Evolutionary conservation across 2,888 invertebrate species (phyloP).

Genomic region (Barypeithes pellucidus): DNA sequence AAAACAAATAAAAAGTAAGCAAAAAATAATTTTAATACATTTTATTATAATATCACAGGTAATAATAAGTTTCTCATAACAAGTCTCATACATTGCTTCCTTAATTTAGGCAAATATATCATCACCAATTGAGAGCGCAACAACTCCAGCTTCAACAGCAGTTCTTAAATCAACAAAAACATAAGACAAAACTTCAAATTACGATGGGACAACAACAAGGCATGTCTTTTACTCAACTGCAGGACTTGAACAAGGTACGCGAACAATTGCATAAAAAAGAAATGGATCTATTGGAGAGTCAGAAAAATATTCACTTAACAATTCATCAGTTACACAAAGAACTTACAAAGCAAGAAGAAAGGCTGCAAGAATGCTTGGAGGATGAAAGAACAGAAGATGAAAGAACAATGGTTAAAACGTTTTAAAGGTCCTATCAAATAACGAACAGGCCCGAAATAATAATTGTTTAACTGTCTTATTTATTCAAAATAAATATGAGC

Average conservation of each 20-base stretch:
- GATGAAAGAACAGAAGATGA: not conserved
- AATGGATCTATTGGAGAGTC: not conserved
- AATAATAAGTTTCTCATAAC: too few species aligned
- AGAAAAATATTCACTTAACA: not conserved
- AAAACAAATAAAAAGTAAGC: too few species aligned
- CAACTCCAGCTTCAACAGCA: constrained; percentile 26
- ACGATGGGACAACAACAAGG: not conserved
- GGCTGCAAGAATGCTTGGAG: not conserved
- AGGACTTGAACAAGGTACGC: not conserved
- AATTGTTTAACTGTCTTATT: too few species aligned
- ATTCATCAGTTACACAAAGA: not conserved
- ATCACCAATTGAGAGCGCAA: constrained; percentile 11
- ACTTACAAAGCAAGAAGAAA: not conserved
- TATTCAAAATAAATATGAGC: too few species aligned
- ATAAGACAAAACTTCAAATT: constrained; percentile 19
- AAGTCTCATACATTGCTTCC: not conserved
- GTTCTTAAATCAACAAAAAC: constrained; percentile 21
- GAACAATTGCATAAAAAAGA: not conserved
- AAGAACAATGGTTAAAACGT: not conserved
- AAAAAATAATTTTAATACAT: too few species aligned
- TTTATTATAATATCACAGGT: too few species aligned
- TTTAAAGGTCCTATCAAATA: too few species aligned
- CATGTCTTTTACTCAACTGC: not conserved
- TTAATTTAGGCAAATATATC: constrained; percentile 28
- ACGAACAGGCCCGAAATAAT: too few species aligned